phyloP scores from a whole-genome alignment of 2,888 invertebrate genomes.

The Ophion obscuratus region DNA sequence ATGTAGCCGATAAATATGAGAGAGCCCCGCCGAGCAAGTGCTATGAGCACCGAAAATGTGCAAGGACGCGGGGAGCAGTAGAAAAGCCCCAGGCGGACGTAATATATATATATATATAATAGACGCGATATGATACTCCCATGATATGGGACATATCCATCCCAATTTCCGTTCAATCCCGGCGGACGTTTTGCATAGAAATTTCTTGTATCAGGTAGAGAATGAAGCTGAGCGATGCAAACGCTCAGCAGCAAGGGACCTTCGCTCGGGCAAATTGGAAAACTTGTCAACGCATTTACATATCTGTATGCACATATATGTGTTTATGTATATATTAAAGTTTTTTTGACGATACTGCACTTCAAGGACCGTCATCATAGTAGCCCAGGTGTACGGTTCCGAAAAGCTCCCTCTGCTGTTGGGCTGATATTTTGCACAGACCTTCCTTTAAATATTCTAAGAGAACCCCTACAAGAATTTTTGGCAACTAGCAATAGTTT shows the following conservation, averaged over 20 bases:
- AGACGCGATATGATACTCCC: conserved; percentile 8
- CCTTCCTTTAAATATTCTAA: too few relatives aligned
- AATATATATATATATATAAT: neutral
- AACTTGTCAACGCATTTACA: conserved; percentile 70
- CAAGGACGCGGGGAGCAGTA: neutral
- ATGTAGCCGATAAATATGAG: conserved; percentile 7
- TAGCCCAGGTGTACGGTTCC: too few relatives aligned
- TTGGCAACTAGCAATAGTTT: too few relatives aligned
- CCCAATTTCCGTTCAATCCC: conserved; percentile 62
- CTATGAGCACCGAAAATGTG: conserved; percentile 15
- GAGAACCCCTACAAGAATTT: too few relatives aligned
- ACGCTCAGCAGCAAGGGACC: conserved; percentile 48
- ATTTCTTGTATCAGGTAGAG: conserved; percentile 69
- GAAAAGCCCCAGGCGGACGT: neutral
- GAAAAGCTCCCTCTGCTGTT: too few relatives aligned
- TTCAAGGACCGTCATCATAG: neutral
- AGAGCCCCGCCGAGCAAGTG: neutral
- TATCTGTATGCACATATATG: neutral
- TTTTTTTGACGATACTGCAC: neutral
- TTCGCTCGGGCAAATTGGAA: conserved; percentile 74
- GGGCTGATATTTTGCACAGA: too few relatives aligned
- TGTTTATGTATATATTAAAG: conserved; percentile 14
- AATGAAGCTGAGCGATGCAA: conserved; percentile 33
- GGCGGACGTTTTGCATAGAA: conserved; percentile 72
- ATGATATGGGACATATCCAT: conserved; percentile 54